Base-by-base conservation (phyloP, 2,113 vertebrate genomes). In the Lasiurus cinereus region DNA sequence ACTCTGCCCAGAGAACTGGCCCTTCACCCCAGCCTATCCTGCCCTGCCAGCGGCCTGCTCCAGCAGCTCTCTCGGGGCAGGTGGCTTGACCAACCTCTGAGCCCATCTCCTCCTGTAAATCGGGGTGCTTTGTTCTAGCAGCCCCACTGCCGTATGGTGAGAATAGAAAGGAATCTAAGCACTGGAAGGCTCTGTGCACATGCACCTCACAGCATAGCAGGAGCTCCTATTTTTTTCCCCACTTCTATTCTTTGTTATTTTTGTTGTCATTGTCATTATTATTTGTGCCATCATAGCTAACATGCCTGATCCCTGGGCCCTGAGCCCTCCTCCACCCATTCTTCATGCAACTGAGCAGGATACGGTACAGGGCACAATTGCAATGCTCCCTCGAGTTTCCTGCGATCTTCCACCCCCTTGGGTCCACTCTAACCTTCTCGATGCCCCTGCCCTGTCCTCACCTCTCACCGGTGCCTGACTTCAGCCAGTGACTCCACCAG, bases 171-270 rank as follows among this genome's bases (percentile, higher is more conserved):
- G 67, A 48, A 8, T 14, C 10, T 27, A 48, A 33, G 9, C 19
- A 1, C 67, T 8, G 15, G 6, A 3, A 3, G 11, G 16, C 43
- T 24, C 46, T 29, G 33, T 33, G 52, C 33, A 1, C 3, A 1
- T 0, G 9, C 9, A 6, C 21, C 31, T 19, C 1, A 0, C 0
- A 27, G 19, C 19, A 0, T 4, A 6, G n/a, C 10, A 0, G 77
- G 2, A 22, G n/a, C 39, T 82, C 43, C 67, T 62, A 0, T 1
- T 0, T 46, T 31, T 13, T 5, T 52, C 9, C 3, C 39, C 22
- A 13, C 59, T n/a, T 50, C 50, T 70, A 6, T 46, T 70, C 43
- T 76, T 29, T 43, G 0, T 24, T 15, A 0, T n/a, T 16, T 2
- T n/a, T 7, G 3, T 9, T 1, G 2, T 92, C 11, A 0, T 77